Percentiles rank a stretch among this genome's conserved stretches.
These are phyloP conservation scores for Thereva nobilitata DNA, from an alignment of 2,888 invertebrate genomes.

Conservation along the genomic window DNA sequence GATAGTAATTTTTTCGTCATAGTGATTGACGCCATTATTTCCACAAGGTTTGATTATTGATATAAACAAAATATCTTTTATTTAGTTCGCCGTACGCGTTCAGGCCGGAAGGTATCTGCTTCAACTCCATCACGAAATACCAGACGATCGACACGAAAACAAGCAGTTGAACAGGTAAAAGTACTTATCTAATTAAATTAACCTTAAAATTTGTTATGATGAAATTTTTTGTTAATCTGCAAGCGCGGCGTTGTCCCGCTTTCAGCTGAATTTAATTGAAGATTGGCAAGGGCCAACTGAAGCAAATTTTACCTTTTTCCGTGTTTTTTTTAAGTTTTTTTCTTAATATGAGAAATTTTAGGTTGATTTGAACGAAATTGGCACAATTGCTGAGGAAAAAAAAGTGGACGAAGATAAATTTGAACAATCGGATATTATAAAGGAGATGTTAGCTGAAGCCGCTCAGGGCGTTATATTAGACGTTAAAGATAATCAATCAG, in stretches of 20 bases:
- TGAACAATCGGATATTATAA: slow-evolving; percentile 48
- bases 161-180: slow-evolving; percentile 56
- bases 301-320: neutral
- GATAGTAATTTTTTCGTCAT: neutral
- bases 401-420: slow-evolving; percentile 37
- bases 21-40: neutral
- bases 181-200: slow-evolving; percentile 50
- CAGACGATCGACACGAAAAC: slow-evolving; percentile 51
- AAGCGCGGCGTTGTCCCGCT: slow-evolving; percentile 60
- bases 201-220: slow-evolving; percentile 47
- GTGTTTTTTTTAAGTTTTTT: neutral
- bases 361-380: slow-evolving; percentile 1
- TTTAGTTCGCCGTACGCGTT: slow-evolving; percentile 58
- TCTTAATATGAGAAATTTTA: neutral
- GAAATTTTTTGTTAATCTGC: slow-evolving; percentile 52
- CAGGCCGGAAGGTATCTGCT: slow-evolving; percentile 59
- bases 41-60: slow-evolving; percentile 1
- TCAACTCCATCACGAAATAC: slow-evolving; percentile 49
- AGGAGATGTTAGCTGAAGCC: slow-evolving; percentile 50
- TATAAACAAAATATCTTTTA: neutral
- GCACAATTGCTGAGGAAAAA: neutral
- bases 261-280: slow-evolving; percentile 57
- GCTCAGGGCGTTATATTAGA: slow-evolving; percentile 49
- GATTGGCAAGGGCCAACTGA: slow-evolving; percentile 60
- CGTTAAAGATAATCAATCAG: slow-evolving; percentile 35